Conservation (phyloP, 2,797 vertebrate genomes). For the Acestrorhynchus altus region DNA sequence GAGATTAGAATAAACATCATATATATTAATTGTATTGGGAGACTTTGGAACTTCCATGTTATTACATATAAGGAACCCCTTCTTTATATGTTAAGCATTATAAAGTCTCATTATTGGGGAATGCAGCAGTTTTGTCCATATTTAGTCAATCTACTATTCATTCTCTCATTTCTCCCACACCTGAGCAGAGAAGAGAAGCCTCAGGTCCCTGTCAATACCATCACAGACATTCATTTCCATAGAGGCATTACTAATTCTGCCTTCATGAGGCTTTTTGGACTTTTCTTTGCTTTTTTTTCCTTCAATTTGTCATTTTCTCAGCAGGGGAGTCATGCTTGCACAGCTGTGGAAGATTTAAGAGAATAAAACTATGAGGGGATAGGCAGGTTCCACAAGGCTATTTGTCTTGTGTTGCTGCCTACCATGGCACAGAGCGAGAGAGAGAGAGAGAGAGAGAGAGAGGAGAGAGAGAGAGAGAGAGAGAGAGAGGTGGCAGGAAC, state of each 20-base stretch:
- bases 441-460: conserved; percentile 61
- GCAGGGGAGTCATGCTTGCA: conserved; percentile 64
- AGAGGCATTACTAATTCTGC: conserved; percentile 74
- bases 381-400: conserved; percentile 70
- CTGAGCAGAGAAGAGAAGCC: conserved; percentile 67
- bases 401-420: conserved; percentile 49
- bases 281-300: conserved; percentile 64
- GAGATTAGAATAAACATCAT: too few relatives aligned
- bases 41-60: conserved; percentile 14
- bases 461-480: conserved; percentile 49
- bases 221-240: conserved; percentile 72
- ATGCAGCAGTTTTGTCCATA: background rate
- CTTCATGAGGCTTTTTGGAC: conserved; percentile 66
- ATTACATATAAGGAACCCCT: conserved; percentile 65
- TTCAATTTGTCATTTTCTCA: conserved; percentile 69
- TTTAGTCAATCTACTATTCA: too few relatives aligned
- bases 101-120: conserved; percentile 62
- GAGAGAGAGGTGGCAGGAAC: too few relatives aligned
- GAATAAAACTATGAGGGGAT: conserved; percentile 68
- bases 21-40: too few relatives aligned
- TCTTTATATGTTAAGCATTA: conserved; percentile 69
- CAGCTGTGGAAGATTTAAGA: conserved; percentile 73
- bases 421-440: conserved; percentile 53
- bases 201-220: conserved; percentile 68
- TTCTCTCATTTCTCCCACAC: too few relatives aligned